Evolutionary conservation across 2,888 invertebrate genomes (phyloP).

Genomic region (Tetranychus piercei): DNA sequence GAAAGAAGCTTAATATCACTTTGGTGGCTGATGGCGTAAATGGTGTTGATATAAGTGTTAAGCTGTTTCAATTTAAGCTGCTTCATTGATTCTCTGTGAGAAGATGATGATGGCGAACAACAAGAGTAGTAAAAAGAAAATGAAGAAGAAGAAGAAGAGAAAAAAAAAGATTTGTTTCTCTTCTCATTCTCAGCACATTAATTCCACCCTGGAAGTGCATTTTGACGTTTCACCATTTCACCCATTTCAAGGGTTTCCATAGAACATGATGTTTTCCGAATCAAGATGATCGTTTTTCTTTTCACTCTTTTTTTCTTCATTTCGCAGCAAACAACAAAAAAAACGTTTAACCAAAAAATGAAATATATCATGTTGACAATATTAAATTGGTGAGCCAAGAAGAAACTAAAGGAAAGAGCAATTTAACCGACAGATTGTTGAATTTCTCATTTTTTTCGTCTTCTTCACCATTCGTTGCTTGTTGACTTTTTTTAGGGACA

Average conservation of each 20-base stretch:
- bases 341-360: neutral
- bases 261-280: too few relatives aligned
- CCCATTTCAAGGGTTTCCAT: too few relatives aligned
- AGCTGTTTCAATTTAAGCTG: neutral
- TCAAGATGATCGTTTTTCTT: neutral
- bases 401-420: neutral
- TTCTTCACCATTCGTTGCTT: neutral
- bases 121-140: neutral
- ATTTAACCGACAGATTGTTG: neutral
- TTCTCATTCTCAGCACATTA: neutral
- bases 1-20: neutral
- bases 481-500: neutral
- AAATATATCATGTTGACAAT: neutral
- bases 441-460: neutral
- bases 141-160: too few relatives aligned
- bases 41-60: neutral
- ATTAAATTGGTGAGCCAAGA: neutral
- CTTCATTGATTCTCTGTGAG: neutral
- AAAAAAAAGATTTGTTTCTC: too few relatives aligned
- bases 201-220: neutral
- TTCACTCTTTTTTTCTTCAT: neutral
- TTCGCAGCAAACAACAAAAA: neutral
- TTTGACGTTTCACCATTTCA: neutral
- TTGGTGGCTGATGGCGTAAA: neutral
- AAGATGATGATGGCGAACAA: neutral